Evolutionary conservation across 2,113 vertebrate genomes (phyloP).

Genomic region (Stictonetta naevosa): DNA sequence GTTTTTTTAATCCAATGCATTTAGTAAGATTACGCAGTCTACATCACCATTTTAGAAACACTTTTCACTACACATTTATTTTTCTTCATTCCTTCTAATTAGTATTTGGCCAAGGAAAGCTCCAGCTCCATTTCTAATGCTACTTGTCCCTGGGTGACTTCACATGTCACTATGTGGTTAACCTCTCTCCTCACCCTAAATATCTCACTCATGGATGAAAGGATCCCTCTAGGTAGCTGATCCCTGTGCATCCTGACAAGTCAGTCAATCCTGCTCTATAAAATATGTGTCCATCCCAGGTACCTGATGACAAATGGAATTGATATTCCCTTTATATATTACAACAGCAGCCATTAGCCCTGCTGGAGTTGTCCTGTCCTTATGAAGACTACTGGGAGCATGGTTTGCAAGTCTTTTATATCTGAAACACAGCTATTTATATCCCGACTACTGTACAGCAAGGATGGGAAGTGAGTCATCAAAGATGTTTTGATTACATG

Average conservation of each 20-base stretch:
- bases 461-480: constrained; percentile 45
- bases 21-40: background rate
- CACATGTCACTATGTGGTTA: background rate
- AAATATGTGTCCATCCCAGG: background rate
- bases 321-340: background rate
- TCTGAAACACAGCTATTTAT: constrained; percentile 32
- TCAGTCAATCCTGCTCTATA: background rate
- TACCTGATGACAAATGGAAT: background rate
- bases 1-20: background rate
- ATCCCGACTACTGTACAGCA: background rate
- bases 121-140: background rate
- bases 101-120: background rate
- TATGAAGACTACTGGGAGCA: background rate
- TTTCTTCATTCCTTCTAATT: background rate
- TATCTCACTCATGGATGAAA: background rate
- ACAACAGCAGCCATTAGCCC: background rate
- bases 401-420: background rate
- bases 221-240: background rate
- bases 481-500: constrained; percentile 44
- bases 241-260: background rate
- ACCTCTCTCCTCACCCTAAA: background rate
- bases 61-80: background rate
- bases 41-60: background rate
- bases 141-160: background rate
- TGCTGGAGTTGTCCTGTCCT: background rate